Percentiles rank a stretch among this genome's conserved stretches.
Evolutionary conservation across 2,797 vertebrate species (phyloP).

Genomic region (Clangula hyemalis): DNA sequence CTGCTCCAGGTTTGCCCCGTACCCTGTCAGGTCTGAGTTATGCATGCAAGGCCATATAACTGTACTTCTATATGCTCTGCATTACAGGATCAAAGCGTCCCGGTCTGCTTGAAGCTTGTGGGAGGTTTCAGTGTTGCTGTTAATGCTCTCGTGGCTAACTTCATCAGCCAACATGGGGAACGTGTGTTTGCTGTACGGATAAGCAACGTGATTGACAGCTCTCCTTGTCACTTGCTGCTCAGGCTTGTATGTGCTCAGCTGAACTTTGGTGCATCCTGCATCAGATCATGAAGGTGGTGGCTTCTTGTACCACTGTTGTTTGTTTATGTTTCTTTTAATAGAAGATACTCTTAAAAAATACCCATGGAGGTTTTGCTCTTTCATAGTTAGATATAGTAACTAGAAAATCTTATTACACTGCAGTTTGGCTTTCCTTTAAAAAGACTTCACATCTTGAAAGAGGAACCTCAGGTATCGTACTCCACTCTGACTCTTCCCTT

Average conservation of each 20-base stretch:
- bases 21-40: not conserved
- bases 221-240: not conserved
- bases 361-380: conserved; percentile 1
- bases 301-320: conserved; percentile 3
- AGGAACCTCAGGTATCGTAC: not conserved
- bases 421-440: not conserved
- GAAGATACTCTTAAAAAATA: not conserved
- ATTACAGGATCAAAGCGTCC: not conserved
- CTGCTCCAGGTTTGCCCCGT: not conserved
- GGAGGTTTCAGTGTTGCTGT: not conserved
- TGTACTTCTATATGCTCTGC: not conserved
- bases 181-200: not conserved
- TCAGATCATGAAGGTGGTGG: not conserved
- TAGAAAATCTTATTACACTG: conserved; percentile 31
- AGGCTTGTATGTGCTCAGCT: not conserved
- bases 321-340: conserved; percentile 5
- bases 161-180: not conserved
- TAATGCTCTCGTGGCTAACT: not conserved
- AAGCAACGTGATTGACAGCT: not conserved
- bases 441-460: not conserved
- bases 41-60: not conserved
- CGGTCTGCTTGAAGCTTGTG: not conserved
- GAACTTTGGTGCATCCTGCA: not conserved
- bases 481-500: not conserved
- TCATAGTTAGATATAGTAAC: conserved; percentile 25